A percentile compares a stretch with the other conserved stretches of the same genome.
These are phyloP conservation scores for Hydriomena furcata DNA, from an alignment of 2,888 invertebrate genomes.

Conservation along the genomic window DNA sequence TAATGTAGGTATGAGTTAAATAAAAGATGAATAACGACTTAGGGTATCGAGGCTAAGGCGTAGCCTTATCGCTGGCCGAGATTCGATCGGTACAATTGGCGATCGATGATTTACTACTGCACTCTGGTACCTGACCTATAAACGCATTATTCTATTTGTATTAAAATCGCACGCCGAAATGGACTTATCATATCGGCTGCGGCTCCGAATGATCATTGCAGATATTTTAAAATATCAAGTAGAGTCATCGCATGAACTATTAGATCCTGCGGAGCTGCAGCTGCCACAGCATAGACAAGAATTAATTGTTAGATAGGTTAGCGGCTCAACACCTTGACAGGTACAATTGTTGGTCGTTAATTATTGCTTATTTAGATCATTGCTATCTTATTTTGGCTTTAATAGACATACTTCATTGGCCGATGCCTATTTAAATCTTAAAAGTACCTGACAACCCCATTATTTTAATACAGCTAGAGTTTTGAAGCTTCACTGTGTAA, in stretches of 20 bases:
- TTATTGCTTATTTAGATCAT: slow-evolving; percentile 22
- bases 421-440: too few relatives aligned
- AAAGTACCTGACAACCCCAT: too few relatives aligned
- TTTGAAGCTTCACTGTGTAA: too few relatives aligned
- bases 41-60: slow-evolving; percentile 33
- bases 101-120: slow-evolving; percentile 53
- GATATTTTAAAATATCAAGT: too few relatives aligned
- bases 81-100: slow-evolving; percentile 58
- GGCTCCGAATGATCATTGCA: background rate
- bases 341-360: slow-evolving; percentile 29
- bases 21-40: too few relatives aligned
- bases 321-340: slow-evolving; percentile 16
- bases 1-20: too few relatives aligned
- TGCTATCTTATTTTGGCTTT: slow-evolving; percentile 10
- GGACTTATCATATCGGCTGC: background rate
- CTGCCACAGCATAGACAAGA: slow-evolving; percentile 3
- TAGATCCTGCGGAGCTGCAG: background rate
- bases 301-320: slow-evolving; percentile 28
- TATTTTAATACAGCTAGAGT: too few relatives aligned
- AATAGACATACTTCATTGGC: too few relatives aligned
- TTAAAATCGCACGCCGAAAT: slow-evolving; percentile 25
- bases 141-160: slow-evolving; percentile 45
- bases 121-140: slow-evolving; percentile 48
- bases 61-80: slow-evolving; percentile 60
- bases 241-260: background rate